A percentile compares a stretch with the other conserved stretches of the same genome.
These are phyloP conservation scores for Agrochola litura DNA, from an alignment of 2,888 invertebrate genomes.

Conservation along the genomic window DNA sequence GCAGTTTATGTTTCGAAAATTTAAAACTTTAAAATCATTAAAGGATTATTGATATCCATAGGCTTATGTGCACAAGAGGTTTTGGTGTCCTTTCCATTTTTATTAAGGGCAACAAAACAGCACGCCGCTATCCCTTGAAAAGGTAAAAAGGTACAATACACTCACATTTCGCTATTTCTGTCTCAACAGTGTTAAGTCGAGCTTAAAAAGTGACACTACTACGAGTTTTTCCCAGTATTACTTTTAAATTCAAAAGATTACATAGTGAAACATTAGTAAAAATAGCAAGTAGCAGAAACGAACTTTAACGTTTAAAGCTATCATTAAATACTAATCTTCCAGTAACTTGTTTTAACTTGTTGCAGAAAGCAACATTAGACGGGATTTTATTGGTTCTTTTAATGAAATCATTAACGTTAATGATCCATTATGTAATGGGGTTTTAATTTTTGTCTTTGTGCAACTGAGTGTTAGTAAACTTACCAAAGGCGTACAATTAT, in stretches of 20 bases:
- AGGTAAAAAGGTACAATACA: background rate
- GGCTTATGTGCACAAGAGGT: background rate
- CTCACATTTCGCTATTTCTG: background rate
- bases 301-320: too few species aligned
- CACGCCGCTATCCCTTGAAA: background rate
- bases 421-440: too few species aligned
- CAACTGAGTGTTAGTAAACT: constrained; percentile 66
- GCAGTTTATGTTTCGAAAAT: background rate
- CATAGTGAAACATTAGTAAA: background rate
- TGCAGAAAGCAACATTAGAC: too few species aligned
- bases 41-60: background rate
- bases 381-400: too few species aligned
- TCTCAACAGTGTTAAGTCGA: background rate
- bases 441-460: too few species aligned
- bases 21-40: background rate
- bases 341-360: too few species aligned
- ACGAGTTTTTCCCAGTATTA: background rate
- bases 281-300: too few species aligned
- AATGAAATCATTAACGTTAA: too few species aligned
- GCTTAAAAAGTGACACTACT: background rate
- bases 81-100: background rate
- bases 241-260: background rate
- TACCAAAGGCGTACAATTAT: constrained; percentile 97
- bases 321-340: too few species aligned
- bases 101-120: background rate